Base-by-base conservation (phyloP, 2,113 vertebrate species). In the Haliaeetus leucogaster region DNA sequence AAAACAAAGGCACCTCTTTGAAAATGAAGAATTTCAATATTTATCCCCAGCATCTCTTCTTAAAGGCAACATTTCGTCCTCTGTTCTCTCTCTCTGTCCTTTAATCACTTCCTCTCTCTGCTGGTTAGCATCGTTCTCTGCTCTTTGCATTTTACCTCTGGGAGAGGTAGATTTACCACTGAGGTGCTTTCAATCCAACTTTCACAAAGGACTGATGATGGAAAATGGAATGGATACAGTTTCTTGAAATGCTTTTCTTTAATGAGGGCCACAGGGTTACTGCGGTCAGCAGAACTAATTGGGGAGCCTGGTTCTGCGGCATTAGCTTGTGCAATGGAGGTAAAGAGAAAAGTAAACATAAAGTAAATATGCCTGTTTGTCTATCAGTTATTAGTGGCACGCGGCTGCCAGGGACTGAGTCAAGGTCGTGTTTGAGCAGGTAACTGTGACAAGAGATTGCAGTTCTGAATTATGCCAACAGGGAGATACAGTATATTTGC, bases 401-500 rank as follows among this genome's bases (percentile, higher is more conserved):
- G 1, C 4, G 3, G 71, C 89, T 95, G 84, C 78, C 71, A 23
- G 78, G 72, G 78, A 34, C 20, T 0, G 10, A 82, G 84, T 70
- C 74, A 30, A 83, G 94, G 95, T 94, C 19, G 0, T 91, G 94
- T 97, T 96, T 95, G 94, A 95, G 82, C 87, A 86, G 65, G 59
- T 90, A 29, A 66, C 71, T 86, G 87, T 91, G 89, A 95, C 63
- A 70, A 42, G 85, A 94, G 85, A 59, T 45, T 61, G 38, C 5
- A 6, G 50, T 45, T 82, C 74, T 88, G 87, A 91, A 82, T 95
- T 86, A 70, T 13, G 38, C 85, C 88, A 71, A 13, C 50, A 55
- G 96, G 76, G 95, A 95, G 79, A 92, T 71, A 90, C 81, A 86
- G 66, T 91, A 0, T 95, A 11, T 96, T 95, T 96, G 91, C 78